A percentile compares a stretch with the other conserved stretches of the same genome.
These are phyloP conservation scores for Cerceris ruficornis DNA, from an alignment of 2,888 invertebrate genomes.

Conservation along the genomic window DNA sequence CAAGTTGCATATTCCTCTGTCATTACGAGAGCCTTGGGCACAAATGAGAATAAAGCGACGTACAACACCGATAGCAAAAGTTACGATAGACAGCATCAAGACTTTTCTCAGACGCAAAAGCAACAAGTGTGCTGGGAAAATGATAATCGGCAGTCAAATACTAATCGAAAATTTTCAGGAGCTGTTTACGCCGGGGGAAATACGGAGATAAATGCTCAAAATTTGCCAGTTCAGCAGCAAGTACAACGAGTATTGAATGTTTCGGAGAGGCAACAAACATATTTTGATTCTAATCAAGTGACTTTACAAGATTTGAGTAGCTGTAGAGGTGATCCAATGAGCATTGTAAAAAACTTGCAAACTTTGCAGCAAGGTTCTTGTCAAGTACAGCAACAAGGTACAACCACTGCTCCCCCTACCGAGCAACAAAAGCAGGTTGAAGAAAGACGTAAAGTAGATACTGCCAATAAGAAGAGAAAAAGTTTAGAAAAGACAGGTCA, in stretches of 20 bases:
- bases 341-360: slow-evolving; percentile 88
- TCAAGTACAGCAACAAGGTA: slow-evolving; percentile 84
- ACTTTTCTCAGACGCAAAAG: slow-evolving; percentile 81
- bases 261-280: slow-evolving; percentile 85
- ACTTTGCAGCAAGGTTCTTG: slow-evolving; percentile 84
- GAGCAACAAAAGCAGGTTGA: slow-evolving; percentile 79
- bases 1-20: slow-evolving; percentile 92
- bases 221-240: slow-evolving; percentile 81
- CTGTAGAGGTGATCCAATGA: slow-evolving; percentile 90
- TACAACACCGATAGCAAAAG: slow-evolving; percentile 73
- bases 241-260: slow-evolving; percentile 82
- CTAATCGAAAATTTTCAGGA: slow-evolving; percentile 71
- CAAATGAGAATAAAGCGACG: slow-evolving; percentile 83
- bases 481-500: slow-evolving; percentile 84
- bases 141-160: slow-evolving; percentile 69
- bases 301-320: slow-evolving; percentile 88
- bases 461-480: slow-evolving; percentile 83
- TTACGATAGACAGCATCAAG: slow-evolving; percentile 78
- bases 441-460: slow-evolving; percentile 77
- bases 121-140: slow-evolving; percentile 79
- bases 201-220: slow-evolving; percentile 83
- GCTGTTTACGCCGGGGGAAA: slow-evolving; percentile 71
- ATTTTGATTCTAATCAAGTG: slow-evolving; percentile 86
- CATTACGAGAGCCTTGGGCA: slow-evolving; percentile 88
- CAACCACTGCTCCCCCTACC: slow-evolving; percentile 67